Base-by-base conservation (phyloP, 2,113 vertebrate species). In the Hydropotes inermis region DNA sequence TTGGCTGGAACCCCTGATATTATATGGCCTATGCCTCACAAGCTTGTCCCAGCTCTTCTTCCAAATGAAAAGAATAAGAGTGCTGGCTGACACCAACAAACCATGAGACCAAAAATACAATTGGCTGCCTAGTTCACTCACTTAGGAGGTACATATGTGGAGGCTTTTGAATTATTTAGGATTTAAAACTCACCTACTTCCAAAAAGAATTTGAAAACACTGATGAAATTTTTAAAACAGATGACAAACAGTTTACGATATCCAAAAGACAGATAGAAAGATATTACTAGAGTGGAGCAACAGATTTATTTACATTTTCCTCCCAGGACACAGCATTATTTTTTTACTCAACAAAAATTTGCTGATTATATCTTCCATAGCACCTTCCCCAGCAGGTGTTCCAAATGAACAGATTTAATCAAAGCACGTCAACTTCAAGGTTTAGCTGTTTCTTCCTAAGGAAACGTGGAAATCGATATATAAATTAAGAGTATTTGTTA, bases 371-470 rank as follows among this genome's bases (percentile, higher is more conserved):
- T 81, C 52, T 67, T 43, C 86, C 50, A 43, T 33, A 83, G 52
- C n/a, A 52, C 43, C 88, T 89, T 91, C 70, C 86, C 76, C 30
- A 86, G 91, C 57, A 96, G 88, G 86, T 97, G 64, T 94, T 96
- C 93, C 94, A 95, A 97, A 89, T 54, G 91, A 94, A 52, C 45
- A 97, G 74, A 93, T 93, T 86, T 96, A 91, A 96, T 83, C 50
- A 87, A 92, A 95, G n/a, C 15, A 57, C 45, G 74, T 57, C 54
- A 81, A 61, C 61, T 82, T 90, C 39, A 97, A 95, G 74, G 57
- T 52, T 95, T 87, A 87, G 79, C 60, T 89, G 30, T 61, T 79
- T 96, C 93, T 87, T 96, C 89, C 90, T 60, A 84, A 89, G 64
- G 81, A 95, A 97, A 91, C 36, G 76, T 60, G 30, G 60, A 94